Conservation (phyloP, 2,888 invertebrate species). For the Tetropium fuscum region DNA sequence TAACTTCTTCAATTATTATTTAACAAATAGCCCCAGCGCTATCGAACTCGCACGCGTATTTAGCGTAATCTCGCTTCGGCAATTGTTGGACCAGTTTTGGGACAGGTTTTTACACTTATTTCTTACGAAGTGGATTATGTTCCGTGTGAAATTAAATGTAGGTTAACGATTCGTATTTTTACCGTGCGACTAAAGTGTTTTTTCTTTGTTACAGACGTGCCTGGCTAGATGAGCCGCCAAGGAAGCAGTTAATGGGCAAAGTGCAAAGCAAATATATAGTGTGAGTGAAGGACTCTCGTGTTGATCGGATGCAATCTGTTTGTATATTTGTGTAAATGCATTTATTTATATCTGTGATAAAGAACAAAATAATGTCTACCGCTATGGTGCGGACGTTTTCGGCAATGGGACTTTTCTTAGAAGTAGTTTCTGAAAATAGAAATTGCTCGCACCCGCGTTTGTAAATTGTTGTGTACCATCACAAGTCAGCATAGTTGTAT, state of each 20-base stretch:
- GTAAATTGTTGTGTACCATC: conserved; percentile 49
- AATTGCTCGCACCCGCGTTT: conserved; percentile 50
- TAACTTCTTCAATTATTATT: conserved; percentile 39
- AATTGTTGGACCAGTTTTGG: conserved; percentile 35
- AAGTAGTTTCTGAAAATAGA: conserved; percentile 47
- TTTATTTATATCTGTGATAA: conserved; percentile 68
- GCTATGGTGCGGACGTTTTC: conserved; percentile 49
- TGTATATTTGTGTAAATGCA: conserved; percentile 67
- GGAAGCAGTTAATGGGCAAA: conserved; percentile 59
- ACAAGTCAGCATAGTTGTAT: conserved; percentile 50
- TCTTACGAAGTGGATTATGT: neutral
- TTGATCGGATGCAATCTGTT: conserved; percentile 58
- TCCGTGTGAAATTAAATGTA: neutral
- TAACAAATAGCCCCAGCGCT: conserved; percentile 12
- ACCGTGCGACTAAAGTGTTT: conserved; percentile 20
- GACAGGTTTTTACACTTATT: conserved; percentile 13
- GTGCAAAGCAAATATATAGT: conserved; percentile 60
- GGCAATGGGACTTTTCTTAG: conserved; percentile 52
- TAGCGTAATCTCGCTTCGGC: conserved; percentile 30
- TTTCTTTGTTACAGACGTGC: conserved; percentile 52
- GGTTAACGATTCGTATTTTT: neutral
- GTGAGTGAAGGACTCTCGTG: conserved; percentile 43
- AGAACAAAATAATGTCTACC: conserved; percentile 57
- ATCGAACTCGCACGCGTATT: conserved; percentile 1
- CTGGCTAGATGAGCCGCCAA: conserved; percentile 26